Evolutionary conservation across 2,888 invertebrate genomes (phyloP).

Genomic region (Hydriomena furcata): DNA sequence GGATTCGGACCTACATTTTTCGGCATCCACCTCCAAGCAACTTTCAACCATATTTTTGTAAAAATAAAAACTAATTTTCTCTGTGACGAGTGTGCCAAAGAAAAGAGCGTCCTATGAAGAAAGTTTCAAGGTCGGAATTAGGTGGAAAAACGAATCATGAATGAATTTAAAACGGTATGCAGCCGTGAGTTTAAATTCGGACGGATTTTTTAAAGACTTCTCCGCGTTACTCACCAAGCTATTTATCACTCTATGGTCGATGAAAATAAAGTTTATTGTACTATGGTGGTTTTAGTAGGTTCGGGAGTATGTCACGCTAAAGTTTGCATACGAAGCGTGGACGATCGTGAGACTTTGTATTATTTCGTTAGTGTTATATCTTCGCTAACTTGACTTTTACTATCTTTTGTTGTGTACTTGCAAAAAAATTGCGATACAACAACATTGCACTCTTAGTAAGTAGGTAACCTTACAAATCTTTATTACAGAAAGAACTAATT

Average conservation of each 20-base stretch:
- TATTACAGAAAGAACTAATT: no score
- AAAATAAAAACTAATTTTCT: slow-evolving; percentile 33
- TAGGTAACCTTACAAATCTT: no score
- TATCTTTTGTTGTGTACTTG: slow-evolving; percentile 43
- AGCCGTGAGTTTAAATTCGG: slow-evolving; percentile 62
- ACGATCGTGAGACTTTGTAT: slow-evolving; percentile 50
- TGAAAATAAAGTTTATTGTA: slow-evolving; percentile 30
- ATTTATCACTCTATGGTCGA: slow-evolving; percentile 17
- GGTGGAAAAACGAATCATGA: slow-evolving; percentile 45
- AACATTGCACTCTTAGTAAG: background rate
- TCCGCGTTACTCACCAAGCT: slow-evolving; percentile 14
- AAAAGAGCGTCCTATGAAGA: slow-evolving; percentile 35
- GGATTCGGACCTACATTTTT: slow-evolving; percentile 73
- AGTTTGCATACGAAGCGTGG: slow-evolving; percentile 50
- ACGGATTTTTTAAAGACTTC: slow-evolving; percentile 55
- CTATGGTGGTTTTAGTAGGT: slow-evolving; percentile 40
- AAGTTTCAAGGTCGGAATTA: slow-evolving; percentile 52
- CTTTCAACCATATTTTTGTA: slow-evolving; percentile 41
- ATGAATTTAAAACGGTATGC: slow-evolving; percentile 71
- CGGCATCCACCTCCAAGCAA: slow-evolving; percentile 42
- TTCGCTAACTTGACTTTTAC: slow-evolving; percentile 55
- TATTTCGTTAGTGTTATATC: slow-evolving; percentile 43
- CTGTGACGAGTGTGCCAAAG: background rate
- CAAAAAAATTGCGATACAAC: background rate
- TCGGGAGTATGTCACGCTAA: slow-evolving; percentile 48